Base-by-base conservation (phyloP, 2,888 invertebrate genomes). In the Drosophila neonasuta region DNA sequence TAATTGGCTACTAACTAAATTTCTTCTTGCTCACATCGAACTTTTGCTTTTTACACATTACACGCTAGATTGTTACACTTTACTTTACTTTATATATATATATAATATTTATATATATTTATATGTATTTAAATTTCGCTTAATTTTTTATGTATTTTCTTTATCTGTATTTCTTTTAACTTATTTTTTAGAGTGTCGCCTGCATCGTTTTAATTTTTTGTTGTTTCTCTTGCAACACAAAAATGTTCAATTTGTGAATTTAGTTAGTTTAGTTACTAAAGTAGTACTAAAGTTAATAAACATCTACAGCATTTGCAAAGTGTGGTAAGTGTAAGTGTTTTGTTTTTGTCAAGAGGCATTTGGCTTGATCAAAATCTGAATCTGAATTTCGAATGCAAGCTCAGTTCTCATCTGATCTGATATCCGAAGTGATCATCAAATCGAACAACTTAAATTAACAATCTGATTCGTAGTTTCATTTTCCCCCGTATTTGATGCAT, bases 1-100 rank as follows among this genome's bases (percentile, higher is more conserved):
- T 84, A 86, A 87, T 88, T 88, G 72, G 84, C 88, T 89, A 88
- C 88, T 89, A 88, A 80, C 89, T 88, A 88, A 88, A 79, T 81
- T 75, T 71, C 49, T 56, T 69, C 58, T 56, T 76, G 74, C 74
- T 87, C 74, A 77, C 80, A 67, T 63, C 73, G 63, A 77, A 87
- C 76, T 61, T 61, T 71, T 74, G 75, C 77, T 83, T 84, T 87
- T 87, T 85, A 79, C 87, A 86, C 44, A 60, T 83, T 86, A 86
- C 71, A 71, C 48, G 55, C 82, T 86, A 85, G 70, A 74, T 80
- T 82, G 69, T 80, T 85, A 80, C 85, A 80, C 62, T 64, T 74
- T 74, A 81, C 74, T 20, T 20, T 74, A 81, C 74, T 20, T 20
- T 20, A 20, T 74, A 80, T 77, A 73, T 71, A 64, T 51, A 62